Evolutionary conservation across 2,888 invertebrate genomes (phyloP), one percentile per base, ranked within the genome.

Genomic region (Dryobotodes eremita): DNA sequence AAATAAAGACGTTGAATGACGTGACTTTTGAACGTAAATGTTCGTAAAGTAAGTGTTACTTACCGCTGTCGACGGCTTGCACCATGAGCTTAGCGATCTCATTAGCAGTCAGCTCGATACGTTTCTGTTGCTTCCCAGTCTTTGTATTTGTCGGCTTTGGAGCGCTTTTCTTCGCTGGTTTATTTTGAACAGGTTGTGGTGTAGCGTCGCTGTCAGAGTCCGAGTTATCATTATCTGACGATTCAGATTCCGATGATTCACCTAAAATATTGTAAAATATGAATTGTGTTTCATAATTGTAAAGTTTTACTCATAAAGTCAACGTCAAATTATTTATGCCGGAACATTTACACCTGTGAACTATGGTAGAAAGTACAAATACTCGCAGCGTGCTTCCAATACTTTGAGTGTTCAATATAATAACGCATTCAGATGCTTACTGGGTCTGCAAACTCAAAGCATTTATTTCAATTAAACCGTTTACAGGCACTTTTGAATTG

Each of bases 21-120:
- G 8, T 42, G 8, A 23, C 3, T 53, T 77, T 71, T 4, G 11
- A 42, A 64, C 31, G 62, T 50, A 55, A 75, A 68, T 71, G n/a
- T 75, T 26, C 15, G 55, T 36, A 7, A 36, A 83, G 61, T 31
- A 23, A 70, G 42, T 68, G 42, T 42, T 62, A 90, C 92, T 92
- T 92, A 97, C 97, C 96, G 84, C 91, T 93, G 88, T 96, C 95
- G 61, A 96, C 96, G 79, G 96, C 95, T 77, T 93, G 90, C 59
- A 96, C 92, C 84, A 97, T 89, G 77, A 96, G 89, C 89, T 93
- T 94, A 48, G 94, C 95, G 75, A 97, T 95, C 90, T 96, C 94
- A 84, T 91, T 92, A 76, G 95, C 96, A 86, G 93, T 95, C n/a
- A 96, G 92, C 84, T 95, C 94, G 53, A 91, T 85, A n/a, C 86